phyloP scores from a whole-genome alignment of 53 echinoderm and acorn worm genomes.

The Patiria pectinifera region DNA sequence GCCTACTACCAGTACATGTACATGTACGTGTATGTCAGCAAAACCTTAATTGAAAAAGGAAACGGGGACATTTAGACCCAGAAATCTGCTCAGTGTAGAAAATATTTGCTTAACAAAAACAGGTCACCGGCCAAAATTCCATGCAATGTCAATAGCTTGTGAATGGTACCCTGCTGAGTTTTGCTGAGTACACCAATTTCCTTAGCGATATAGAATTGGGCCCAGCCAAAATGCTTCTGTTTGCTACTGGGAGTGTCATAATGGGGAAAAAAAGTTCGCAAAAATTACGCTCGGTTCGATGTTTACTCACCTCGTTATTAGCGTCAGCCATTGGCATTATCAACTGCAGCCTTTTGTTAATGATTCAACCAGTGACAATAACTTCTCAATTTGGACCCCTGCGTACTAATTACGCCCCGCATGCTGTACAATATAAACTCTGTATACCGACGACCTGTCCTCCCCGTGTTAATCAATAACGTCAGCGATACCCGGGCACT shows the following conservation, averaged over 20 bases:
- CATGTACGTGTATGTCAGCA: too few species aligned
- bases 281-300: neutral
- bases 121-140: too few species aligned
- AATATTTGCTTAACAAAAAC: too few species aligned
- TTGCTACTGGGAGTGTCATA: neutral
- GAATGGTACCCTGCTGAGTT: too few species aligned
- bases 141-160: too few species aligned
- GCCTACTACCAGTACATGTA: too few species aligned
- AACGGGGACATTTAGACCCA: too few species aligned
- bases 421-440: neutral
- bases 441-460: neutral
- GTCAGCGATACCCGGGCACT: neutral
- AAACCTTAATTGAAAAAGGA: too few species aligned
- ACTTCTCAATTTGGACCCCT: neutral
- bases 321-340: neutral
- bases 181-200: too few species aligned
- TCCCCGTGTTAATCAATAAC: conserved; percentile 1
- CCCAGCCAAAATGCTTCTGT: neutral
- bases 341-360: neutral
- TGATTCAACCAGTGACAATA: conserved; percentile 8
- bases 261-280: neutral
- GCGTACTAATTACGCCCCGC: neutral
- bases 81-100: too few species aligned
- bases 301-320: neutral
- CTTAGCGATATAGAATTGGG: neutral